Conservation (phyloP, 2,113 vertebrate species). For the Sander lucioperca region DNA sequence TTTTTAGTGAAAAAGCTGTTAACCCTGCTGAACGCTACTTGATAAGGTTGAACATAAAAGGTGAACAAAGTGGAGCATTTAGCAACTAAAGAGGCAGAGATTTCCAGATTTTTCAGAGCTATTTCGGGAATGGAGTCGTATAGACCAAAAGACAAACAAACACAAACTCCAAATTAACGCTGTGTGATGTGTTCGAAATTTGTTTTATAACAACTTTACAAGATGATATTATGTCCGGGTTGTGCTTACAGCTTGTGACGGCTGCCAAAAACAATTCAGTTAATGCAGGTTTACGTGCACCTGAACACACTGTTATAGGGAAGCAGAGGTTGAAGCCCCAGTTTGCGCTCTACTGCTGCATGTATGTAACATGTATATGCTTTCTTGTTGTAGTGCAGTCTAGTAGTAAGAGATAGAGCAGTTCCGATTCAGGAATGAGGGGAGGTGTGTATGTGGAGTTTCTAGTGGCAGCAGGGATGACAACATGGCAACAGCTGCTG, state of each 20-base stretch:
- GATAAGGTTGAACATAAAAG: not conserved
- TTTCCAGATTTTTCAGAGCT: not conserved
- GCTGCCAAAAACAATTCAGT: too few relatives aligned
- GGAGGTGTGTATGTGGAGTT: slow-evolving; percentile 4
- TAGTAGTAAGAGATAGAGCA: not conserved
- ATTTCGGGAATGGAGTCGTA: not conserved
- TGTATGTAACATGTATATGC: not conserved
- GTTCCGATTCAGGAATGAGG: slow-evolving; percentile 8
- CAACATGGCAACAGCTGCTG: slow-evolving; percentile 60
- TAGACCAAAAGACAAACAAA: not conserved
- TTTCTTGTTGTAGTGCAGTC: not conserved
- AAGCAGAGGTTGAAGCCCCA: not conserved
- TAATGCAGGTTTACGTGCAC: not conserved
- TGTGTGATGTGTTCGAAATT: not conserved
- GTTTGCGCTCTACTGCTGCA: not conserved
- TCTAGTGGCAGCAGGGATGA: slow-evolving; percentile 29
- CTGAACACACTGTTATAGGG: not conserved
- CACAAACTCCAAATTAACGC: not conserved
- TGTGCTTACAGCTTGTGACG: not conserved
- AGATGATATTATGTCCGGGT: not conserved
- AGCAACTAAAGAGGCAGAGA: not conserved
- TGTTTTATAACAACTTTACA: not conserved
- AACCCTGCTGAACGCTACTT: too few relatives aligned
- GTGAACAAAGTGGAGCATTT: not conserved
- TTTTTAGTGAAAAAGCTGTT: too few relatives aligned